Percentiles rank a stretch among this genome's conserved stretches.
These are phyloP conservation scores for Adelges cooleyi DNA, from an alignment of 1,140 invertebrate genomes.

Conservation along the genomic window DNA sequence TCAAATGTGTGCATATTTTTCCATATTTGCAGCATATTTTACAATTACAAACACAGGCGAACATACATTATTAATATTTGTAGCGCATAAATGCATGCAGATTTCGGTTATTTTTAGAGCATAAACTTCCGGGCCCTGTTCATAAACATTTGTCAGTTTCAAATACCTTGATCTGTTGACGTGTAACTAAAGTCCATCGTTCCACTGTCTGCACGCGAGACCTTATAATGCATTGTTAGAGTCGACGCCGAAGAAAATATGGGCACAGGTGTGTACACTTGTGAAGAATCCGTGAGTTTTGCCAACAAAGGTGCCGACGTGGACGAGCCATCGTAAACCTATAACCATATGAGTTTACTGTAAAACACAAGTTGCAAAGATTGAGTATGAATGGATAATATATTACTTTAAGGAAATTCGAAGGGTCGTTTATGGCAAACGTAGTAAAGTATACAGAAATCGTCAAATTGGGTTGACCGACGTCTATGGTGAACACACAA, in stretches of 20 bases:
- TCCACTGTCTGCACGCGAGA: too few species aligned
- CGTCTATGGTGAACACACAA: neutral
- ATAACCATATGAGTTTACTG: too few species aligned
- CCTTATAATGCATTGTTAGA: neutral
- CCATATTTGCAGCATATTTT: too few species aligned
- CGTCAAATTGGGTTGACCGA: neutral
- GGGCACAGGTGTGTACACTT: neutral
- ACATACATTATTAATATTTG: too few species aligned
- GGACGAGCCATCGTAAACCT: neutral
- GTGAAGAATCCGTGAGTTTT: neutral
- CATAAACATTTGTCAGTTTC: too few species aligned
- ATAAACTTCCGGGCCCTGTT: too few species aligned
- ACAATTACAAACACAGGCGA: too few species aligned
- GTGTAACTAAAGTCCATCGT: neutral
- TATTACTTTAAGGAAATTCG: neutral
- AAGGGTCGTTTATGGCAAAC: neutral
- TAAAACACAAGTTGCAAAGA: too few species aligned
- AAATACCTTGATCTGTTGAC: conserved; percentile 1
- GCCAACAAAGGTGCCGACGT: neutral
- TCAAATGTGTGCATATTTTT: too few species aligned
- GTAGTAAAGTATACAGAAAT: neutral
- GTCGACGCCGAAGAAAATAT: neutral
- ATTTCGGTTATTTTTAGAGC: too few species aligned
- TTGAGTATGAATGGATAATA: too few species aligned
- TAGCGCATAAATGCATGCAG: too few species aligned